Evolutionary conservation across 2,888 invertebrate species (phyloP).

Genomic region (Erebia ligea): DNA sequence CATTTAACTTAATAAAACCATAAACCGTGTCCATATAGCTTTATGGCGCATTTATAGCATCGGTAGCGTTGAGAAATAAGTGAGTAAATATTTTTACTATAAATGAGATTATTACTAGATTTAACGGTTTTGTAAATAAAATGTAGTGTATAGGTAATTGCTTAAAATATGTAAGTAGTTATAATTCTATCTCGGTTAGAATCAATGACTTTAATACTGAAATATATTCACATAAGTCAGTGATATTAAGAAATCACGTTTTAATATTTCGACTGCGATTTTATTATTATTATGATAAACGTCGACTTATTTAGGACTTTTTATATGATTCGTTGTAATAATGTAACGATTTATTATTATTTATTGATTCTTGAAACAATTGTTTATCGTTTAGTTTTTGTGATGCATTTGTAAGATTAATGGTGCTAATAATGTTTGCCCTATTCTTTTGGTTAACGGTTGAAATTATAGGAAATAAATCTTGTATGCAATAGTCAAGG

Average conservation of each 20-base stretch:
- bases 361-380: conserved; percentile 41
- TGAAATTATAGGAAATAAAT: conserved; percentile 20
- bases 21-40: conserved; percentile 39
- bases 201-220: conserved; percentile 43
- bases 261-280: conserved; percentile 10
- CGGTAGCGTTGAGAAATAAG: conserved; percentile 62
- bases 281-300: conserved; percentile 8
- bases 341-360: conserved; percentile 44
- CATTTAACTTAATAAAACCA: conserved; percentile 42
- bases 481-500: conserved; percentile 27
- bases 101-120: conserved; percentile 78
- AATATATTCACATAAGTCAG: conserved; percentile 35
- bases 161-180: conserved; percentile 53
- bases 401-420: conserved; percentile 37
- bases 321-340: conserved; percentile 17
- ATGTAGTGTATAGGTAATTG: conserved; percentile 42
- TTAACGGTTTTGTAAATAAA: conserved; percentile 72
- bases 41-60: conserved; percentile 39
- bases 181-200: conserved; percentile 64
- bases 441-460: conserved; percentile 22
- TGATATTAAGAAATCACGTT: conserved; percentile 7
- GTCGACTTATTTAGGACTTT: conserved; percentile 8
- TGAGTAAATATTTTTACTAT: conserved; percentile 63
- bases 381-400: conserved; percentile 40
- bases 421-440: conserved; percentile 44